Evolutionary conservation across 2,113 vertebrate species (phyloP).

Genomic region (Chascanopsetta lugubris): DNA sequence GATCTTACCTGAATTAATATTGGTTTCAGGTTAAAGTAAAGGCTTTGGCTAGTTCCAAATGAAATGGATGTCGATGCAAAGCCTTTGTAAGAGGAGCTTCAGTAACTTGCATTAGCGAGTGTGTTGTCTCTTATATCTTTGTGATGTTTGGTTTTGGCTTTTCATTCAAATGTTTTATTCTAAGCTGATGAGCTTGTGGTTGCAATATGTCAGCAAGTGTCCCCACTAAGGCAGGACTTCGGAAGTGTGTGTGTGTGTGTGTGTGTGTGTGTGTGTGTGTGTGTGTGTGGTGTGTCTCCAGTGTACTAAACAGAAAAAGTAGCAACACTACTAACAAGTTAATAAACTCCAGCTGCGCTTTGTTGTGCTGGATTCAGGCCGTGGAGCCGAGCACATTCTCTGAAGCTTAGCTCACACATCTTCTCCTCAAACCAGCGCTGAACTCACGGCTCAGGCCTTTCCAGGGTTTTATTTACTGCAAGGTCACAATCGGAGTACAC

Average conservation of each 20-base stretch:
- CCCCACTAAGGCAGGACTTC: background rate
- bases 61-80: too few relatives aligned
- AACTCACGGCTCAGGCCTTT: slow-evolving; percentile 16
- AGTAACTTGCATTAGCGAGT: too few relatives aligned
- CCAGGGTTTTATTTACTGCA: background rate
- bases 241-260: slow-evolving; percentile 17
- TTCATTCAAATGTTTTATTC: too few relatives aligned
- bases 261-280: slow-evolving; percentile 22
- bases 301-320: slow-evolving; percentile 63
- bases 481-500: slow-evolving; percentile 17
- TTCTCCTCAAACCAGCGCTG: slow-evolving; percentile 27
- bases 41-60: too few relatives aligned
- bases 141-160: too few relatives aligned
- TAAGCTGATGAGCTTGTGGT: background rate
- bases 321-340: slow-evolving; percentile 72
- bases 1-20: too few relatives aligned
- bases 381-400: slow-evolving; percentile 64
- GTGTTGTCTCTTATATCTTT: too few relatives aligned
- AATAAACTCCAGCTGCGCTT: slow-evolving; percentile 75
- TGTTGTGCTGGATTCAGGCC: slow-evolving; percentile 57
- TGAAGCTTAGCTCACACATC: slow-evolving; percentile 59
- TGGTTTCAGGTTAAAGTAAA: too few relatives aligned
- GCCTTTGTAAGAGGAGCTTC: too few relatives aligned
- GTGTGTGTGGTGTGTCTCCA: slow-evolving; percentile 31
- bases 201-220: background rate